These are phyloP conservation scores for Patella depressa DNA, from an alignment of 2,888 invertebrate species.

Conservation along the genomic window DNA sequence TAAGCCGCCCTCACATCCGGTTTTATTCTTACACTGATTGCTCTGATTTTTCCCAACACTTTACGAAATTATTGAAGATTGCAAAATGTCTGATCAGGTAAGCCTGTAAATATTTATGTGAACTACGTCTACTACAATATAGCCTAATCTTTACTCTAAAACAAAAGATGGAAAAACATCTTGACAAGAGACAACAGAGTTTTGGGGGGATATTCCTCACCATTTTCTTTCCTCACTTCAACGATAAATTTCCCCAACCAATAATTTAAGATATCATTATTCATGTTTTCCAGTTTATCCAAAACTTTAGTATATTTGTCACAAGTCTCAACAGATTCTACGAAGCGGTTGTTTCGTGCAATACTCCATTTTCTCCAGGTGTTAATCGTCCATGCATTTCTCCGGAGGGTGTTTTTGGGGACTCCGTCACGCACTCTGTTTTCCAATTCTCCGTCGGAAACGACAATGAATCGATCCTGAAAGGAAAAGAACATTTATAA, in stretches of 20 bases:
- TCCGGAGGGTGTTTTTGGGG: constrained; percentile 5
- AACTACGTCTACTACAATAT: too few relatives aligned
- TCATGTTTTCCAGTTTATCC: background rate
- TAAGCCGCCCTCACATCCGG: too few relatives aligned
- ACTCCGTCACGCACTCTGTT: background rate
- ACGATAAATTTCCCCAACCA: constrained; percentile 3
- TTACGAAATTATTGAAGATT: too few relatives aligned
- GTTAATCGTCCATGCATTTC: background rate
- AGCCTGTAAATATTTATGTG: too few relatives aligned
- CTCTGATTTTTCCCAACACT: too few relatives aligned
- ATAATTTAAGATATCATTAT: constrained; percentile 1
- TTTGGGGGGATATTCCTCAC: constrained; percentile 6
- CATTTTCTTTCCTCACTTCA: constrained; percentile 3
- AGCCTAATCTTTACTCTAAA: too few relatives aligned
- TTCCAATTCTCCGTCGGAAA: background rate
- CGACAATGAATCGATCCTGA: constrained; percentile 1
- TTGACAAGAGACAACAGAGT: background rate
- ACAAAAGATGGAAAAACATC: too few relatives aligned
- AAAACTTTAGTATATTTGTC: too few relatives aligned
- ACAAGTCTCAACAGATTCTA: background rate
- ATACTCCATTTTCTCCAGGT: constrained; percentile 2
- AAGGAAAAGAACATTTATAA: constrained; percentile 2
- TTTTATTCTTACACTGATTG: too few relatives aligned
- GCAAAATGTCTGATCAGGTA: too few relatives aligned
- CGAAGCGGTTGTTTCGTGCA: background rate